Conservation (phyloP, 2,113 vertebrate genomes). For the Turnix velox region DNA sequence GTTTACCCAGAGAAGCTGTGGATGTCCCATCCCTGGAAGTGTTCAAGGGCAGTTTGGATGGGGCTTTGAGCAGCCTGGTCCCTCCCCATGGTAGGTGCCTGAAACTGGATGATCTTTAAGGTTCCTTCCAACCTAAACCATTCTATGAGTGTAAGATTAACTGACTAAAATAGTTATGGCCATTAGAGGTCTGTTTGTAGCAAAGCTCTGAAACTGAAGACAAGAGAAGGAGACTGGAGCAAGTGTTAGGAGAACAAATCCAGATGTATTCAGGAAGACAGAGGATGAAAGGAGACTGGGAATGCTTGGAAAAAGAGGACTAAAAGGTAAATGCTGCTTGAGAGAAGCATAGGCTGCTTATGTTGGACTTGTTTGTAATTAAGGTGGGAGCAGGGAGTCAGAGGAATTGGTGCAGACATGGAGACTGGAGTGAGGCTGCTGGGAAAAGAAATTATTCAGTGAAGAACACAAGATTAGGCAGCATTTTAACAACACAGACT, state of each 20-base stretch:
- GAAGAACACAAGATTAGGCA: background rate
- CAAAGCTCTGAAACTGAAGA: background rate
- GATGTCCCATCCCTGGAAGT: background rate
- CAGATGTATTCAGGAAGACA: background rate
- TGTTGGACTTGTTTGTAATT: background rate
- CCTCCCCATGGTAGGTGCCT: background rate
- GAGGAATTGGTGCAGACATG: background rate
- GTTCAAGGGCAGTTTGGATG: background rate
- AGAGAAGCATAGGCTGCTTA: background rate
- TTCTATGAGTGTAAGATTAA: background rate
- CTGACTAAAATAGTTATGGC: background rate
- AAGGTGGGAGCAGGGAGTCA: background rate
- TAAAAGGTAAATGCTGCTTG: background rate
- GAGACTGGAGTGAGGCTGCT: background rate
- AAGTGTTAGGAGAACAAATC: background rate
- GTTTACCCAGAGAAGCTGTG: background rate
- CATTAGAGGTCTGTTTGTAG: background rate
- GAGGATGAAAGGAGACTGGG: background rate
- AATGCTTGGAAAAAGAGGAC: background rate
- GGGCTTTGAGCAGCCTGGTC: background rate
- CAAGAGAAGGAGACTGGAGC: background rate
- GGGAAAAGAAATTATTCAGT: background rate
- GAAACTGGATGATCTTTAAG: background rate
- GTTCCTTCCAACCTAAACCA: background rate
- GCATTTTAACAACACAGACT: background rate